A percentile compares a stretch with the other conserved stretches of the same genome.
Evolutionary conservation across 2,113 vertebrate species (phyloP).

Genomic region (Pandion haliaetus): DNA sequence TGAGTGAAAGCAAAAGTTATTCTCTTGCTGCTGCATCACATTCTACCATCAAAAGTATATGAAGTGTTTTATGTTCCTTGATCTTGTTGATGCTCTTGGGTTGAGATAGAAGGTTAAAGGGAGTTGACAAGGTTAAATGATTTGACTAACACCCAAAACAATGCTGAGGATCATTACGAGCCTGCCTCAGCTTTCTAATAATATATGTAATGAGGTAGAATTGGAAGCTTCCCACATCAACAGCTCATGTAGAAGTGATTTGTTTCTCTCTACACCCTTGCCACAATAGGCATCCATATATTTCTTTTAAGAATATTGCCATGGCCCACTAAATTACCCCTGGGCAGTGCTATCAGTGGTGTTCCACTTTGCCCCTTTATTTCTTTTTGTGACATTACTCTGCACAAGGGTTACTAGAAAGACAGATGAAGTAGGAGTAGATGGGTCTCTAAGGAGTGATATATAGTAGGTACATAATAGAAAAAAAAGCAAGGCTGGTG

Average conservation of each 20-base stretch:
- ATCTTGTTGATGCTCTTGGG: background rate
- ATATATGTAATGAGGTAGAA: conserved; percentile 4
- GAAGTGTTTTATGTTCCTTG: conserved; percentile 12
- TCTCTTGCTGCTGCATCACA: background rate
- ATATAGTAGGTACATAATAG: conserved; percentile 49
- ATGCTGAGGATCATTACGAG: conserved; percentile 3
- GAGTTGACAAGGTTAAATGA: conserved; percentile 60
- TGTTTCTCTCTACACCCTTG: conserved; percentile 26
- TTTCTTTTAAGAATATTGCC: conserved; percentile 51
- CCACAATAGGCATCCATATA: conserved; percentile 19
- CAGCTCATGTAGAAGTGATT: conserved; percentile 43
- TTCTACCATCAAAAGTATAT: background rate
- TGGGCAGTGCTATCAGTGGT: conserved; percentile 43
- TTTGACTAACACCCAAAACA: conserved; percentile 58
- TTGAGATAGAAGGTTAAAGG: conserved; percentile 37
- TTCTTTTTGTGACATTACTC: conserved; percentile 56
- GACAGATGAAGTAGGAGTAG: conserved; percentile 52
- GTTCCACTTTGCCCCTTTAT: conserved; percentile 63
- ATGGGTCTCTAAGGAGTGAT: conserved; percentile 58
- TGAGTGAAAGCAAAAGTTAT: background rate
- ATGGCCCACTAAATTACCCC: conserved; percentile 53
- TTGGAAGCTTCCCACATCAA: conserved; percentile 9
- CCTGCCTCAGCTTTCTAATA: conserved; percentile 44
- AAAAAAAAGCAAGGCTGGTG: background rate
- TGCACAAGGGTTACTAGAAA: conserved; percentile 48